phyloP scores from a whole-genome alignment of 2,113 vertebrate species.

The Crotalus helleri region DNA sequence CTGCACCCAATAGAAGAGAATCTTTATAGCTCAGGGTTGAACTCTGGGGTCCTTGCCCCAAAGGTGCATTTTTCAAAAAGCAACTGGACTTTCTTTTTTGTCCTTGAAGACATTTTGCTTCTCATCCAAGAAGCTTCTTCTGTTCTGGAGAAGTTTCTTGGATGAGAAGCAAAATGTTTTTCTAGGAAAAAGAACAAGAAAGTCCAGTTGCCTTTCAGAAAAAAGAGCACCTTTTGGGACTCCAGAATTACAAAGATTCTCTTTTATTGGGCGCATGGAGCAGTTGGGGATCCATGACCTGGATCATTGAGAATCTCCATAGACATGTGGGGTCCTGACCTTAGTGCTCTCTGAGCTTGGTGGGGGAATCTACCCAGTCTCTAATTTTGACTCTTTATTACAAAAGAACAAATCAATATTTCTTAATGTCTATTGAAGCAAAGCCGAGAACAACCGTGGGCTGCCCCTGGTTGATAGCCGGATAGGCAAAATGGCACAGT shows the following conservation, averaged over 20 bases:
- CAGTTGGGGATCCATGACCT: neutral
- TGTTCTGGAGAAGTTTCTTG: neutral
- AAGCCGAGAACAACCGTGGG: neutral
- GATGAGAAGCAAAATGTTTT: neutral
- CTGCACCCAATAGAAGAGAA: neutral
- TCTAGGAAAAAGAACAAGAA: neutral
- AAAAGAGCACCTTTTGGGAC: neutral
- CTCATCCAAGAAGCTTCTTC: neutral
- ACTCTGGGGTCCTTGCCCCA: neutral
- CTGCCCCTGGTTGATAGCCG: neutral
- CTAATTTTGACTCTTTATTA: neutral
- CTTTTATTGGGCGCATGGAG: too few relatives aligned
- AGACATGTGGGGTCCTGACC: neutral
- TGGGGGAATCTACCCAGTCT: neutral
- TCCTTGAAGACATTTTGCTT: neutral
- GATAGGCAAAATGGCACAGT: neutral
- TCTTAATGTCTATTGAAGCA: neutral
- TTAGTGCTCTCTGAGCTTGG: neutral
- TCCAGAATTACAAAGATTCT: too few relatives aligned
- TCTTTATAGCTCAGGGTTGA: neutral
- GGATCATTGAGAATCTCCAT: neutral
- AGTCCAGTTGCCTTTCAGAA: neutral
- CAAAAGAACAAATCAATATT: neutral
- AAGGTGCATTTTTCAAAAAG: too few relatives aligned
- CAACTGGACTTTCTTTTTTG: too few relatives aligned